Base-by-base conservation (phyloP, 2,888 invertebrate species). In the Polymixis lichenea region DNA sequence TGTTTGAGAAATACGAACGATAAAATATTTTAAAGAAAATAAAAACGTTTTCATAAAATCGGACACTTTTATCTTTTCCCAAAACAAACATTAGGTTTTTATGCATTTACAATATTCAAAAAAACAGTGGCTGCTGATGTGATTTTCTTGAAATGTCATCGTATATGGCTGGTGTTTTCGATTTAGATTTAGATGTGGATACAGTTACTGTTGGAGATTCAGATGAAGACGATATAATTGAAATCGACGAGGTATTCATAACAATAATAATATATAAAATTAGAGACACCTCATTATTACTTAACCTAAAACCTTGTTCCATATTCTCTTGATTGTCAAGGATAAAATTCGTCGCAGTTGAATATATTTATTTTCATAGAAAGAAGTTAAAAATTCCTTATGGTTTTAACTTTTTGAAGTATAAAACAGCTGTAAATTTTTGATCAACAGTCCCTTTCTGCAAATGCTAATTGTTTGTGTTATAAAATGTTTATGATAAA, bases 161-260 rank as follows among this genome's bases (percentile, higher is more conserved):
- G 89, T 96, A 96, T 96, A 98, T 98, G 98, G 98, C 98, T 94
- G 99, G 98, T 95, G 98, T 99, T 95, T 99, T 99, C 96, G 99
- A 99, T 97, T 98, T 99, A 95, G 99, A 99, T 96, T 97, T 99
- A 92, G 97, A 97, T 94, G 96, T 96, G 90, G 97, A 97, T 93
- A 96, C 97, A 82, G 97, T 97, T 89, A 96, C 97, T 83, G 97
- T 97, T 87, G 98, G 97, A 92, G 98, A 98, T 94, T 98, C 98
- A 93, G 98, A 98, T 91, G 98, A 98, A 89, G 99, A 99, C 94
- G 99, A 99, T 97, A 98, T 98, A 93, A 98, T 99, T 93, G 98
- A 98, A 92, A 97, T 98, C 87, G 98, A 98, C 97, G 98, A 98
- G 97, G 99, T 99, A 97, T 97, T 95, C 93, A 86, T 87, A 69